A percentile compares a stretch with the other conserved stretches of the same genome.
Conservation (phyloP, 1,140 invertebrate species). For the Drosophila paulistorum region DNA sequence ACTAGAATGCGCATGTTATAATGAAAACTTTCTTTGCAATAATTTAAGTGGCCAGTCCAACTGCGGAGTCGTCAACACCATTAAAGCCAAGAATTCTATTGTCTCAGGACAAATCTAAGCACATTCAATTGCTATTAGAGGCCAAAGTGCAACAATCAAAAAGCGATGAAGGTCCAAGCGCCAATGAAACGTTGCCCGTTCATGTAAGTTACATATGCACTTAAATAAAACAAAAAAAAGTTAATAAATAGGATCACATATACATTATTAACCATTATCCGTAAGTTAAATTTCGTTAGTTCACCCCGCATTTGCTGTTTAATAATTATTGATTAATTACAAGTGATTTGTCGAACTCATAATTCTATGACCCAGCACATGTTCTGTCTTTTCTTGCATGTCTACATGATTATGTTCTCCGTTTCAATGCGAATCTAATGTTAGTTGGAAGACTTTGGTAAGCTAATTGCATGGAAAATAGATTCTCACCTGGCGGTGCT, state of each 20-base stretch:
- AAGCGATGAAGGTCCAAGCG: neutral
- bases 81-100: conserved; percentile 37
- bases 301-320: neutral
- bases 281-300: neutral
- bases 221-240: too few relatives aligned
- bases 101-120: conserved; percentile 37
- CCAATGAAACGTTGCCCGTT: conserved; percentile 37
- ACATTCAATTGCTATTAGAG: conserved; percentile 62
- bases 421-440: neutral
- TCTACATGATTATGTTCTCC: neutral
- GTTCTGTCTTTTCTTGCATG: conserved; percentile 30
- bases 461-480: conserved; percentile 86
- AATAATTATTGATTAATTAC: neutral
- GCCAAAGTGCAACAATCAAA: conserved; percentile 51
- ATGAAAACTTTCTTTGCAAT: too few relatives aligned
- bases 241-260: neutral
- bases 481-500: conserved; percentile 86
- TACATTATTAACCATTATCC: neutral
- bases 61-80: conserved; percentile 23
- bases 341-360: neutral
- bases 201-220: conserved; percentile 48
- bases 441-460: conserved; percentile 87
- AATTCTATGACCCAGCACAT: neutral
- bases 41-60: conserved; percentile 34
- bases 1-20: too few relatives aligned